Evolutionary conservation across 1,140 invertebrate genomes (phyloP).

Genomic region (Drosophila oshimai): DNA sequence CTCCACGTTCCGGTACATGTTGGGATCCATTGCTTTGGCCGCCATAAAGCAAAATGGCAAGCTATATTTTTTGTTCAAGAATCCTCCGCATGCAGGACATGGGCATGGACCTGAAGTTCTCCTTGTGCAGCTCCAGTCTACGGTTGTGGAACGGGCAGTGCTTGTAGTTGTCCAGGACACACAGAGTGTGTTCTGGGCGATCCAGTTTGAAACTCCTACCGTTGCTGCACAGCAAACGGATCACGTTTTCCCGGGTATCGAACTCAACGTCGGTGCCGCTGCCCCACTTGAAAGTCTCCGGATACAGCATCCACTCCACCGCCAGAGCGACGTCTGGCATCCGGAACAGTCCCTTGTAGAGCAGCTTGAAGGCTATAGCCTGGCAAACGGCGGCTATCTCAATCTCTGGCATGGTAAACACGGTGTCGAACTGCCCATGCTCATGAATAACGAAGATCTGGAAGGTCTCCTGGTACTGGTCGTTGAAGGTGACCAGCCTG

Average conservation of each 20-base stretch:
- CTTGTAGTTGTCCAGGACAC: slow-evolving; percentile 69
- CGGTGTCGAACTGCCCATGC: slow-evolving; percentile 90
- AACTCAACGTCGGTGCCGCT: slow-evolving; percentile 71
- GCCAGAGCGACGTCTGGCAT: slow-evolving; percentile 88
- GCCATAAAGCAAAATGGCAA: slow-evolving; percentile 95
- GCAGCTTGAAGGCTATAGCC: slow-evolving; percentile 90
- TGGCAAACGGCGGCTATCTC: slow-evolving; percentile 90
- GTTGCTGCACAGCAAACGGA: slow-evolving; percentile 76
- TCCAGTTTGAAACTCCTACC: slow-evolving; percentile 82
- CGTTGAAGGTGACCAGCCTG: not conserved
- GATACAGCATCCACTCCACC: slow-evolving; percentile 89
- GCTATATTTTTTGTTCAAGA: slow-evolving; percentile 83
- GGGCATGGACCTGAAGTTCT: not conserved
- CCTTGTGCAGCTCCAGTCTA: not conserved
- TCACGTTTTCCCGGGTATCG: slow-evolving; percentile 78
- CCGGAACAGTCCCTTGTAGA: slow-evolving; percentile 91
- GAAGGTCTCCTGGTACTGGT: slow-evolving; percentile 15
- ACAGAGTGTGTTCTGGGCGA: slow-evolving; percentile 48
- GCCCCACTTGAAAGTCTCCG: slow-evolving; percentile 65
- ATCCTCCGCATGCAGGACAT: slow-evolving; percentile 57
- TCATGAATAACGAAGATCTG: slow-evolving; percentile 87
- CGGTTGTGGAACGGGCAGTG: slow-evolving; percentile 78
- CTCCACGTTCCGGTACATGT: slow-evolving; percentile 93
- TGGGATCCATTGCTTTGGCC: slow-evolving; percentile 92
- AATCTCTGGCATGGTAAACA: slow-evolving; percentile 88